Conservation (phyloP, 2,113 vertebrate species). For the Osmerus eperlanus region DNA sequence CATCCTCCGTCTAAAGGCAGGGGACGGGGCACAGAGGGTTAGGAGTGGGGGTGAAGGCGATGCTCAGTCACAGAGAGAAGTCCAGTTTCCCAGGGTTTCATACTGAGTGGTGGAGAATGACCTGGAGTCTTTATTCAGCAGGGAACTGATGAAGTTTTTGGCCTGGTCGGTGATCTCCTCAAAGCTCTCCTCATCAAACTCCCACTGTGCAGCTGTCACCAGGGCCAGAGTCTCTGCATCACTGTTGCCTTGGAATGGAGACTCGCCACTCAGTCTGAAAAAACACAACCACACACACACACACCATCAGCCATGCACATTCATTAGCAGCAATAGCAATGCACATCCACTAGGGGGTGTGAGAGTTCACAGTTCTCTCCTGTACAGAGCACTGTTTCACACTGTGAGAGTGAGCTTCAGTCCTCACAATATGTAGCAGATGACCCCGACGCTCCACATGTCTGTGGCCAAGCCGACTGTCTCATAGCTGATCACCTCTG, state of each 20-base stretch:
- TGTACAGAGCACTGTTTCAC: background rate
- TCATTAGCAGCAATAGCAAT: background rate
- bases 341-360: slow-evolving; percentile 39
- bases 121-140: slow-evolving; percentile 78
- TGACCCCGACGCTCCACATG: slow-evolving; percentile 88
- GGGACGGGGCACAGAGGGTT: background rate
- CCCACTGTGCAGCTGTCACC: slow-evolving; percentile 79
- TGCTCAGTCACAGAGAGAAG: background rate
- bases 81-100: background rate
- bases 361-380: background rate
- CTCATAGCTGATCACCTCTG: slow-evolving; percentile 85
- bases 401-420: background rate
- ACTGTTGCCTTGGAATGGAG: slow-evolving; percentile 80
- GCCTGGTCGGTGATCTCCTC: slow-evolving; percentile 76
- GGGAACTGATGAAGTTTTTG: slow-evolving; percentile 79
- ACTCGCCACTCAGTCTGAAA: slow-evolving; percentile 81
- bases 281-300: slow-evolving; percentile 1
- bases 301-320: background rate
- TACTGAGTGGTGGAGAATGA: slow-evolving; percentile 31
- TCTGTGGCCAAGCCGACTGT: slow-evolving; percentile 73
- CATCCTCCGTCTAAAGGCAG: slow-evolving; percentile 67
- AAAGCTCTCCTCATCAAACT: slow-evolving; percentile 82
- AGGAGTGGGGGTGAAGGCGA: background rate
- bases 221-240: slow-evolving; percentile 78
- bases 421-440: slow-evolving; percentile 86